Percentiles rank a stretch among this genome's conserved stretches.
Evolutionary conservation across 2,113 vertebrate genomes (phyloP).

Genomic region (Herpailurus yagouaroundi): DNA sequence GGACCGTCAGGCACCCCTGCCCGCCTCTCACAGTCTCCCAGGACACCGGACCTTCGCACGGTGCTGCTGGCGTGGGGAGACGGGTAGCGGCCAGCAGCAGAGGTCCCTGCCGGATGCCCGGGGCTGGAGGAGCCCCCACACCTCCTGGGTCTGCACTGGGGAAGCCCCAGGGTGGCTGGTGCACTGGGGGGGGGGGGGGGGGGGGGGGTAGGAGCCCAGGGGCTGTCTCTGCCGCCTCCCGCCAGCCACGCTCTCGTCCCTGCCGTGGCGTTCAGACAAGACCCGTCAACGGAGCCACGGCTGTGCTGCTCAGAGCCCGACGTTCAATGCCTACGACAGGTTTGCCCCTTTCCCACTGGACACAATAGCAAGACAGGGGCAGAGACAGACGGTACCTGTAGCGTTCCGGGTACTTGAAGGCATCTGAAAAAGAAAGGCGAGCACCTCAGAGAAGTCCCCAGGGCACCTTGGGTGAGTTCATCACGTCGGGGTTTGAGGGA

Average conservation of each 20-base stretch:
- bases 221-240: no score
- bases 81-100: accelerated
- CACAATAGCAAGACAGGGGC: accelerated
- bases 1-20: accelerated
- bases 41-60: accelerated
- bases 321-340: no score
- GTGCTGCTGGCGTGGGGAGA: accelerated
- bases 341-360: neutral
- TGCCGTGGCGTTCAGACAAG: accelerated
- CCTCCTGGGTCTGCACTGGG: no score
- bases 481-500: accelerated
- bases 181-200: no score
- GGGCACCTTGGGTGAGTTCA: accelerated
- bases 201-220: neutral
- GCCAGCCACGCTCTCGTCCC: neutral
- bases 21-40: accelerated
- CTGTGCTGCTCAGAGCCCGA: neutral
- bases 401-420: neutral
- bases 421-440: constrained; percentile 68
- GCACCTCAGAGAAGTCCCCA: neutral
- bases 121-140: no score
- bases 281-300: accelerated
- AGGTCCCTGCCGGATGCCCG: accelerated
- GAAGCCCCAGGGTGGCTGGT: no score
- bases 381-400: constrained; percentile 77